Conservation (phyloP, 2,797 vertebrate genomes). For the Vireo griseus region DNA sequence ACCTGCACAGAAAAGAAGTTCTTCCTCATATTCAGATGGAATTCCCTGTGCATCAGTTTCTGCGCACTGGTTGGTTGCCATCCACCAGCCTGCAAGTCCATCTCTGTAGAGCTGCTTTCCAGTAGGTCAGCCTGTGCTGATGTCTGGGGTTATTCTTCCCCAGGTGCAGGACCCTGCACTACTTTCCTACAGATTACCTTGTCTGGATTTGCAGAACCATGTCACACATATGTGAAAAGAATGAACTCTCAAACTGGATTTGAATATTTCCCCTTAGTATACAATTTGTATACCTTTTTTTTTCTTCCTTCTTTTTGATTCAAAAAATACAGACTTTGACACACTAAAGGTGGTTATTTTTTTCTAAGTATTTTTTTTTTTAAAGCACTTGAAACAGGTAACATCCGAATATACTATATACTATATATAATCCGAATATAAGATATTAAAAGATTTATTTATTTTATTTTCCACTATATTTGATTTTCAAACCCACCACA, state of each 20-base stretch:
- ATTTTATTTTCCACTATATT: background rate
- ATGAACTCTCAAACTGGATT: background rate
- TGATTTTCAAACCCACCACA: background rate
- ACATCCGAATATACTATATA: background rate
- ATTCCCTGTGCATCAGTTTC: background rate
- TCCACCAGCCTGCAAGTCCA: background rate
- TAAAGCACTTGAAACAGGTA: background rate
- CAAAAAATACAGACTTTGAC: background rate
- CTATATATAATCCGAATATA: too few relatives aligned
- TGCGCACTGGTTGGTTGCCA: background rate
- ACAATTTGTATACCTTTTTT: background rate
- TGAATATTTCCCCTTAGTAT: background rate
- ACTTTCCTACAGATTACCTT: background rate
- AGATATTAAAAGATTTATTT: background rate
- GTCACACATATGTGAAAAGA: background rate
- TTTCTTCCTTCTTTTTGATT: background rate
- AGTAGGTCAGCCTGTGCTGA: background rate
- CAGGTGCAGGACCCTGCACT: background rate
- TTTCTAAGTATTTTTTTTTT: background rate
- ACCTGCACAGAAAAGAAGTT: background rate
- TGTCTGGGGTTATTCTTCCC: background rate
- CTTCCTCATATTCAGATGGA: background rate
- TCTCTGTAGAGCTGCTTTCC: background rate
- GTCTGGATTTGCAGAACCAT: background rate
- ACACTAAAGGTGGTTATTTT: background rate